Evolutionary conservation across 2,888 invertebrate species (phyloP), one percentile per base, ranked within the genome.

Genomic region (Meteorus colon): DNA sequence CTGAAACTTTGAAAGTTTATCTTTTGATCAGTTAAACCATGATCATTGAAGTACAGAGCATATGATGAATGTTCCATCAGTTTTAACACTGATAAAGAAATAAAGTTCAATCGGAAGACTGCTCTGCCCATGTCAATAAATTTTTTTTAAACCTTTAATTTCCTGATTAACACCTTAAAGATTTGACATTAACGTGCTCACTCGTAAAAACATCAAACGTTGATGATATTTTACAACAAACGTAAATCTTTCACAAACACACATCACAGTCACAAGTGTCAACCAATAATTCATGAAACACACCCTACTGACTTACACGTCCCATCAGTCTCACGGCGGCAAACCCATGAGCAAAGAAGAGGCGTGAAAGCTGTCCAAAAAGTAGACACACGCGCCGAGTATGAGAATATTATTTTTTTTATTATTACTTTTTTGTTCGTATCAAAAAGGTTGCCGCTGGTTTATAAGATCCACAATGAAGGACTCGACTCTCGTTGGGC

Each of bases 321-420:
- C 19, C 24, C 55, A 55, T 55, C 55, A 55, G 8, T 19, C 19
- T 19, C 19, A 6, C n/a, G n/a, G 4, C 3, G 48, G 16, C n/a
- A 24, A 55, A 5, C 8, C 55, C 55, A 4, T 16, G 5, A 55
- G 55, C 55, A 55, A 19, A 19, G 55, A 55, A 55, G 6, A 55
- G 19, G 19, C 55, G 48, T 48, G n/a, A 6, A 6, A 1, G 8
- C n/a, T 4, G 8, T 55, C 55, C n/a, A 55, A 24, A 55, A 55
- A 55, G 55, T 19, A 8, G 10, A 6, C 19, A 5, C 55, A 55
- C 19, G 19, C 19, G 4, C 16, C n/a, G 19, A 51, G 19, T 19
- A 24, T 62, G 41, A 45, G 65, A 71, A 68, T 59, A 60, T 71
- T 66, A 75, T 67, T 75, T 75, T 75, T 70, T 62, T 65, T 29